Evolutionary conservation across 2,888 invertebrate species (phyloP).

Genomic region (Stramonita haemastoma): DNA sequence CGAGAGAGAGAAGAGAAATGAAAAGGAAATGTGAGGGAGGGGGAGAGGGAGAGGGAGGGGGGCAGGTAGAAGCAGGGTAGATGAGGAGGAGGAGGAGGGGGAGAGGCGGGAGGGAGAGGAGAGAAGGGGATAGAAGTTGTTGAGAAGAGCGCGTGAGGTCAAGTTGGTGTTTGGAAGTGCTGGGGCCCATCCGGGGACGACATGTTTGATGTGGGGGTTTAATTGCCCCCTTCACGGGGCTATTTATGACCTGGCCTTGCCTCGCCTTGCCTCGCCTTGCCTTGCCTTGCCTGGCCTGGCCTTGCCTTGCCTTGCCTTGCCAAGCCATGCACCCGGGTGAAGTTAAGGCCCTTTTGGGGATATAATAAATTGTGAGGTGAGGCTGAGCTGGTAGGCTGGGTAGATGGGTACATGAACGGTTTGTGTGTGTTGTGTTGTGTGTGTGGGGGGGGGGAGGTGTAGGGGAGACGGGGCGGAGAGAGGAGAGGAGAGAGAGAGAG

Average conservation of each 20-base stretch:
- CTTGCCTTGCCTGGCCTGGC: constrained; percentile 19
- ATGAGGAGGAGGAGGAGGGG: no score
- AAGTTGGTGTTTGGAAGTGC: constrained; percentile 12
- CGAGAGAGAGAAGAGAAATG: no score
- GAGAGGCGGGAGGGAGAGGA: neutral
- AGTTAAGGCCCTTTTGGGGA: no score
- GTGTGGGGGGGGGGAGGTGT: no score
- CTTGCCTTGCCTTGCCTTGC: neutral
- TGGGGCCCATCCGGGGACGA: neutral
- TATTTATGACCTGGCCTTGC: neutral
- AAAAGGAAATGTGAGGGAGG: no score
- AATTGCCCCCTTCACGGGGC: constrained; percentile 11
- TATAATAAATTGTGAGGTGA: no score
- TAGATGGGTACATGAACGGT: no score
- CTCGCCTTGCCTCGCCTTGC: neutral
- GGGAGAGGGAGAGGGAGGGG: neutral
- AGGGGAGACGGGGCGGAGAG: no score
- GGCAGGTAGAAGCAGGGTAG: neutral
- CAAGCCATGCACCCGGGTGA: neutral
- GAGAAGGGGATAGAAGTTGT: neutral
- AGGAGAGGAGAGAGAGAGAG: no score
- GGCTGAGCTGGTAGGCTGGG: no score
- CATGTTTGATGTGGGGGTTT: constrained; percentile 16
- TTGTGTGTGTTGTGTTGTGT: no score
- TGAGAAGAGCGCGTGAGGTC: neutral